Conservation (phyloP, 2,113 vertebrate species). For the Pygoscelis antarcticus region DNA sequence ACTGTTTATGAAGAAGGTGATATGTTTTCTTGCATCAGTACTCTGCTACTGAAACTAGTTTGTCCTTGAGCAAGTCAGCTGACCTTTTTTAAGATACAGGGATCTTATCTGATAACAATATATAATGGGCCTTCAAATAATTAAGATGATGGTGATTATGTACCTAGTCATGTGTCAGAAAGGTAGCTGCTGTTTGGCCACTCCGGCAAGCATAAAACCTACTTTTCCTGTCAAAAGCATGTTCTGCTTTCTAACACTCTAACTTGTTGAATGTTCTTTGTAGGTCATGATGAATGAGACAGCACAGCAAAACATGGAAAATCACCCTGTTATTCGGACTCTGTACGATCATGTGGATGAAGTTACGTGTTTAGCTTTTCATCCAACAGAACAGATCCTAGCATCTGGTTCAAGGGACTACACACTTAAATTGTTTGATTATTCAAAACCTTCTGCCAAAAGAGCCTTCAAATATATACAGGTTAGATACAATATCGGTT, state of each 20-base stretch:
- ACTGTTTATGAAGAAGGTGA: not conserved
- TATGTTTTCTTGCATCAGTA: not conserved
- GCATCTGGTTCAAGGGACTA: constrained; percentile 97
- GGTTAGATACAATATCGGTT: constrained; percentile 71
- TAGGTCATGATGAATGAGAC: constrained; percentile 99
- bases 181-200: not conserved
- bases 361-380: constrained; percentile 95
- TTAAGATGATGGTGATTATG: not conserved
- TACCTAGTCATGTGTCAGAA: not conserved
- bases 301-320: constrained; percentile 98
- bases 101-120: not conserved
- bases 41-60: not conserved
- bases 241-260: not conserved
- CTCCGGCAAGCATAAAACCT: not conserved
- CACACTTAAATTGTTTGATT: constrained; percentile 97
- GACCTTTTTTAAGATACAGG: not conserved
- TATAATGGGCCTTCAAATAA: not conserved
- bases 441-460: constrained; percentile 98
- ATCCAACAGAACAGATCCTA: constrained; percentile 95
- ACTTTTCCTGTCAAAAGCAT: not conserved
- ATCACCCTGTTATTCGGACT: constrained; percentile 96
- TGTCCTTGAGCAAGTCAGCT: not conserved
- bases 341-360: constrained; percentile 98
- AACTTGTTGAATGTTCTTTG: not conserved
- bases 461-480: constrained; percentile 99